A percentile compares a stretch with the other conserved stretches of the same genome.
These are phyloP conservation scores for Ptiloglossa arizonensis DNA, from an alignment of 1,140 invertebrate genomes.

Conservation along the genomic window DNA sequence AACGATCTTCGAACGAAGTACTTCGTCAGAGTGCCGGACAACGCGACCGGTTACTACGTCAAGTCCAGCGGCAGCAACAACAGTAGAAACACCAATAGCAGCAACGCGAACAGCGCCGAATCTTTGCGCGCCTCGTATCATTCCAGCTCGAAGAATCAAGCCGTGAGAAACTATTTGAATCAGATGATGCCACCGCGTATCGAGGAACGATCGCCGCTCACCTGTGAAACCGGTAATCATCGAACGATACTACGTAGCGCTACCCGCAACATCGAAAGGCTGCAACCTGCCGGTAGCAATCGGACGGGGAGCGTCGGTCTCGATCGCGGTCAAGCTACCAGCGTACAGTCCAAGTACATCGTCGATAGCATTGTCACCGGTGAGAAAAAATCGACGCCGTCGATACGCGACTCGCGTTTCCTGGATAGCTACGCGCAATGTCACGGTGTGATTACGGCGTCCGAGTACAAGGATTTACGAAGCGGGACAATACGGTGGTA, in stretches of 20 bases:
- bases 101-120: conserved; percentile 13
- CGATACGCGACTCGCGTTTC: conserved; percentile 23
- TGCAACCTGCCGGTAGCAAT: neutral
- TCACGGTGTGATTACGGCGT: conserved; percentile 74
- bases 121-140: conserved; percentile 29
- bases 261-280: conserved; percentile 8
- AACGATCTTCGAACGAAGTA: conserved; percentile 52
- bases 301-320: neutral
- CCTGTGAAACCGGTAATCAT: neutral
- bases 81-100: neutral
- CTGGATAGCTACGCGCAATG: conserved; percentile 69
- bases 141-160: conserved; percentile 59
- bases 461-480: conserved; percentile 73
- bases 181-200: conserved; percentile 62
- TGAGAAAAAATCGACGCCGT: conserved; percentile 17
- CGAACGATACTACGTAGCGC: neutral
- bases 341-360: neutral
- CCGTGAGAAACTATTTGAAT: conserved; percentile 74
- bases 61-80: conserved; percentile 15
- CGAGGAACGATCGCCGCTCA: neutral
- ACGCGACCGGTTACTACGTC: conserved; percentile 63
- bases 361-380: neutral
- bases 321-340: neutral
- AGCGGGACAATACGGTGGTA: conserved; percentile 71
- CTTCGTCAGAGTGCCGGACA: conserved; percentile 61